A percentile compares a stretch with the other conserved stretches of the same genome.
Conservation (phyloP, 2,113 vertebrate genomes). For the Scolopax mira region DNA sequence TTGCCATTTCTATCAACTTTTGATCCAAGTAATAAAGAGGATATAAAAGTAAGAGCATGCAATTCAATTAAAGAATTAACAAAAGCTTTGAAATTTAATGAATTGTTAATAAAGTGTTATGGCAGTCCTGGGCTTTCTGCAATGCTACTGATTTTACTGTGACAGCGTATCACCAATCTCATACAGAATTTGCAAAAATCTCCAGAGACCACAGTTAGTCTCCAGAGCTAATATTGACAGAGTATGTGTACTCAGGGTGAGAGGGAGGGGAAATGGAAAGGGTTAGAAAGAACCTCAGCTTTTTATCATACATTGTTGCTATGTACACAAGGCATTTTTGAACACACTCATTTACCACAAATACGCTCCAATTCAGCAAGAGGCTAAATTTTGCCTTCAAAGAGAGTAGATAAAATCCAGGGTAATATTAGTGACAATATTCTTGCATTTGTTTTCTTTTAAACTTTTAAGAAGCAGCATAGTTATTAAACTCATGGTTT, state of each 20-base stretch:
- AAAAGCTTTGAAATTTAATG: neutral
- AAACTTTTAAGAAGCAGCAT: neutral
- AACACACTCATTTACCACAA: neutral
- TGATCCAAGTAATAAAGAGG: neutral
- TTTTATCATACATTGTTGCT: neutral
- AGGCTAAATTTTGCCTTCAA: neutral
- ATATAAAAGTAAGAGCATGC: neutral
- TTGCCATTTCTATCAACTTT: neutral
- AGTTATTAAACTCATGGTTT: neutral
- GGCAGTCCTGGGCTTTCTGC: neutral
- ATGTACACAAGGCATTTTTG: neutral
- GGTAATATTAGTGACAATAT: neutral
- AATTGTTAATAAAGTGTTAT: neutral
- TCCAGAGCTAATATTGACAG: constrained; percentile 17
- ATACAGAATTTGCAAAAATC: neutral
- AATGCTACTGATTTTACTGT: neutral
- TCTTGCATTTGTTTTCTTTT: neutral
- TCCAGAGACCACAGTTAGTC: neutral
- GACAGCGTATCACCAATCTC: neutral
- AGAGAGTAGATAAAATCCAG: neutral
- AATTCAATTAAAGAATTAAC: neutral
- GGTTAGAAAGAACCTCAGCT: neutral
- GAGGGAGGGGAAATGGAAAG: neutral
- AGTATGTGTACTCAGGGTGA: neutral
- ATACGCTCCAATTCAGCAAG: neutral